phyloP scores from a whole-genome alignment of 2,888 invertebrate species.

The Lepidocyrtoides sp. region DNA sequence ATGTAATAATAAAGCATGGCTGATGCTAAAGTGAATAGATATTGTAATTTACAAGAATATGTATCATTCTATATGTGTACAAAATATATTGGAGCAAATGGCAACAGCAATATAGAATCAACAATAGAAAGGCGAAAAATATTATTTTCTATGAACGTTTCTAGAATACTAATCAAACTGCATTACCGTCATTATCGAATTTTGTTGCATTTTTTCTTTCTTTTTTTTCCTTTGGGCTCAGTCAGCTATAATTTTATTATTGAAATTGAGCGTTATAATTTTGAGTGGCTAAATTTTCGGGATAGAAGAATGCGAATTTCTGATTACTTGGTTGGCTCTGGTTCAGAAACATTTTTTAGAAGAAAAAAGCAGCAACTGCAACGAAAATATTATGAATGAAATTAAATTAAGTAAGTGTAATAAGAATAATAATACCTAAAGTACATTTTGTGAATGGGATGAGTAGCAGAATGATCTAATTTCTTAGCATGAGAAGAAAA shows the following conservation, averaged over 20 bases:
- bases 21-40: slow-evolving; percentile 3
- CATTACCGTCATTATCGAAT: background rate
- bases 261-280: background rate
- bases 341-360: background rate
- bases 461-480: slow-evolving; percentile 48
- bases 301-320: background rate
- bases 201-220: slow-evolving; percentile 10
- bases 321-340: background rate
- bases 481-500: slow-evolving; percentile 34
- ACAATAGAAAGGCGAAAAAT: slow-evolving; percentile 7
- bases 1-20: background rate
- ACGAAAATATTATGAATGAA: background rate
- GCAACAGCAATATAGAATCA: slow-evolving; percentile 19
- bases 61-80: background rate
- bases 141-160: slow-evolving; percentile 28
- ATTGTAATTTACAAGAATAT: too few species aligned
- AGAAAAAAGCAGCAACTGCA: background rate
- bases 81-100: background rate
- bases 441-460: slow-evolving; percentile 33
- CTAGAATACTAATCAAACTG: slow-evolving; percentile 40
- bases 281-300: background rate
- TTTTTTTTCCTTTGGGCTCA: background rate
- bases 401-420: background rate
- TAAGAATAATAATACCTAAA: background rate
- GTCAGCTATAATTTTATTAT: background rate